These are phyloP conservation scores for Trematocara variabile DNA, from an alignment of 2,113 vertebrate species.

Conservation along the genomic window DNA sequence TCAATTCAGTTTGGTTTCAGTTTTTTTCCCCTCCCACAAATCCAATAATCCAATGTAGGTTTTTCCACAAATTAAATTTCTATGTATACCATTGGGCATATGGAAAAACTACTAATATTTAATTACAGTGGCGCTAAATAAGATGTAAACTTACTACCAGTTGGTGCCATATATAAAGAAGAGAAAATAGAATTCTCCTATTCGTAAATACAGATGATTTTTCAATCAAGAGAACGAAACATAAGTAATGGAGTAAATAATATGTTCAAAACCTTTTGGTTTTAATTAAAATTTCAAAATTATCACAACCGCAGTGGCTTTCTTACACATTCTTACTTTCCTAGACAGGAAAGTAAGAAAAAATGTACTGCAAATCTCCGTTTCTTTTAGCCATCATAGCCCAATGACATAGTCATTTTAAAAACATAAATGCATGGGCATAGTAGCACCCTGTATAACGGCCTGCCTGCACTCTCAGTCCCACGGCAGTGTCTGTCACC, in stretches of 20 bases:
- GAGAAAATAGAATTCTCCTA: not conserved
- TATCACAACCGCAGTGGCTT: not conserved
- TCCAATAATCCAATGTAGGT: conserved; percentile 1
- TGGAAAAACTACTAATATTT: conserved; percentile 1
- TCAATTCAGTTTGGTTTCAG: conserved; percentile 75
- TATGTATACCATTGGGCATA: conserved; percentile 74
- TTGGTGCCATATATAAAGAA: not conserved
- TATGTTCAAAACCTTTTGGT: not conserved
- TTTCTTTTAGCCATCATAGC: conserved; percentile 65
- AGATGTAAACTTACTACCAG: not conserved
- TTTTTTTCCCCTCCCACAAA: conserved; percentile 52
- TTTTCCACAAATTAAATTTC: conserved; percentile 16
- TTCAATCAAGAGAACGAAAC: not conserved
- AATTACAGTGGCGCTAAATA: not conserved
- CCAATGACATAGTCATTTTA: conserved; percentile 88
- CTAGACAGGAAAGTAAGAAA: conserved; percentile 3
- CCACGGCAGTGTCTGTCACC: conserved; percentile 69
- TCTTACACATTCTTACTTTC: conserved; percentile 15
- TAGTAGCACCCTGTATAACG: conserved; percentile 62
- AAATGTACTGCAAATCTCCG: not conserved
- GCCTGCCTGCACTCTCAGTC: conserved; percentile 81
- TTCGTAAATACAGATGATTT: not conserved
- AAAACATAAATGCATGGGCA: conserved; percentile 82
- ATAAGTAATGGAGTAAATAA: not conserved
- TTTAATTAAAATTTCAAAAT: not conserved